Percentiles rank a stretch among this genome's conserved stretches.
Evolutionary conservation across 2,113 vertebrate species (phyloP).

Genomic region (Pogonocichla stellata): DNA sequence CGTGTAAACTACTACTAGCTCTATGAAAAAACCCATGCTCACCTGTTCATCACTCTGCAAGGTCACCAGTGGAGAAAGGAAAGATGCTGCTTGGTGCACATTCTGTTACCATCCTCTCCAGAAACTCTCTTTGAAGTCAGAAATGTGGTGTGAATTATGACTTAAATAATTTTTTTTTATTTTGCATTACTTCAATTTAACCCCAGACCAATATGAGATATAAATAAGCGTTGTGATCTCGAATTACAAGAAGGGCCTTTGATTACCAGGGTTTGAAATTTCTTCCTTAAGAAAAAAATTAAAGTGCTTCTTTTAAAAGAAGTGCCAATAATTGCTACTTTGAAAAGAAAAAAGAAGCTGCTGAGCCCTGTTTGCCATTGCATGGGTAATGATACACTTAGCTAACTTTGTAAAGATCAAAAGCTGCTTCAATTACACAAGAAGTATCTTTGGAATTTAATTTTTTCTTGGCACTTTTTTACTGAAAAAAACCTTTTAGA

Average conservation of each 20-base stretch:
- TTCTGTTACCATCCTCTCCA: background rate
- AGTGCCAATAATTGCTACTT: constrained; percentile 22
- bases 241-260: constrained; percentile 4
- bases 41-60: background rate
- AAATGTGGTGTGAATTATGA: background rate
- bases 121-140: constrained; percentile 11
- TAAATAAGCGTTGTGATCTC: background rate
- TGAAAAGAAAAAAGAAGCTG: background rate
- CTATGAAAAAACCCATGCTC: background rate
- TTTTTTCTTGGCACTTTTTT: background rate
- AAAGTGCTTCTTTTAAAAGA: constrained; percentile 21
- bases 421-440: constrained; percentile 23
- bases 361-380: constrained; percentile 3
- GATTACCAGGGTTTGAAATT: constrained; percentile 18
- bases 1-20: background rate
- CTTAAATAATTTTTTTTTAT: background rate
- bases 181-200: background rate
- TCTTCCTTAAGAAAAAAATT: constrained; percentile 7
- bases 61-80: background rate
- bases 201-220: background rate
- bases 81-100: background rate
- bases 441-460: background rate
- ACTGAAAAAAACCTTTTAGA: background rate
- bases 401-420: constrained; percentile 19
- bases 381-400: constrained; percentile 20